These are phyloP conservation scores for Holotrichia oblita DNA, from an alignment of 1,140 invertebrate species.

Conservation along the genomic window DNA sequence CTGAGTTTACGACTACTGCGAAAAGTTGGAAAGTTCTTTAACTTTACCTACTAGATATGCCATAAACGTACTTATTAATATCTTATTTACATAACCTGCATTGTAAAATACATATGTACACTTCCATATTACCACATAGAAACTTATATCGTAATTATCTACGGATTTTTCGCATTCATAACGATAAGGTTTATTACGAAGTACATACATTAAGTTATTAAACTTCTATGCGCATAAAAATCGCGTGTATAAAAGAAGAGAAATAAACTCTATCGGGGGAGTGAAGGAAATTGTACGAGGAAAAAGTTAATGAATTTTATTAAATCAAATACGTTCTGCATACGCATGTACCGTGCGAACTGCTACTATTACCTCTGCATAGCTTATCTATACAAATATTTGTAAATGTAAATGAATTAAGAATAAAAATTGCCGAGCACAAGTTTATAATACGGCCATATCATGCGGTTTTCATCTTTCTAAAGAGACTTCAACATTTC, in stretches of 20 bases:
- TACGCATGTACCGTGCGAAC: background rate
- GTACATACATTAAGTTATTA: slow-evolving; percentile 13
- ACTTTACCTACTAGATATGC: too few species aligned
- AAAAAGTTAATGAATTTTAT: background rate
- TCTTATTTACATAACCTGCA: background rate
- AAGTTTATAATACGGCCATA: too few species aligned
- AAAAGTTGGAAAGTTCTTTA: too few species aligned
- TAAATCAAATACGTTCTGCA: slow-evolving; percentile 2
- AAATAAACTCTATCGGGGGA: background rate
- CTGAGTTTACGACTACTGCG: too few species aligned
- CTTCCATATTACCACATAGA: background rate
- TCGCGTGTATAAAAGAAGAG: slow-evolving; percentile 1
- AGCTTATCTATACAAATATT: slow-evolving; percentile 17
- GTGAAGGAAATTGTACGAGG: background rate
- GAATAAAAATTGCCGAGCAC: background rate
- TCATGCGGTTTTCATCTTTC: too few species aligned
- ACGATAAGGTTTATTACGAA: background rate
- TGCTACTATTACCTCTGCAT: background rate
- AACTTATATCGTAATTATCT: background rate
- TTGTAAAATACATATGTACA: background rate
- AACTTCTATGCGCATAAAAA: slow-evolving; percentile 8
- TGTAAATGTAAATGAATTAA: background rate
- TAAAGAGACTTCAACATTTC: too few species aligned
- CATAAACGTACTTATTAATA: background rate
- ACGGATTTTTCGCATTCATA: background rate